Evolutionary conservation across 2,888 invertebrate species (phyloP), one percentile per base, ranked within the genome.

Genomic region (Tricholauxania praeusta): DNA sequence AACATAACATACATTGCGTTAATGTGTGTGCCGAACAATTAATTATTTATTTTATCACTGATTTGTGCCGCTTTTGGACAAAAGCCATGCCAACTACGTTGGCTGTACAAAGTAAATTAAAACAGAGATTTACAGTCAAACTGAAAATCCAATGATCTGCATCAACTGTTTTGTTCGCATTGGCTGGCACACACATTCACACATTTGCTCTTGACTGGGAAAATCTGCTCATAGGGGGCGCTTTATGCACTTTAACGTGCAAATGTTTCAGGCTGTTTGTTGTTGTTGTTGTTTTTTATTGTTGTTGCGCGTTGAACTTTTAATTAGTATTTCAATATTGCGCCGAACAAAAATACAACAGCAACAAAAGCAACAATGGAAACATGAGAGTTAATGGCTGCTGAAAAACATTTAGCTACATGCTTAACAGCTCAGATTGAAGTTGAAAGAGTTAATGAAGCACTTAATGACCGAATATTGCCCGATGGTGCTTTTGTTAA

Each of bases 261-360:
- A 17, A 57, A 57, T 15, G 17, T 17, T 12, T 10, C 17, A 15
- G 48, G 17, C 15, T 10, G n/a, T 60, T 60, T n/a, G 14, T 39
- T 47, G 59, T 49, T 48, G 19, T 2, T 49, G 28, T 12, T 6
- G 6, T 19, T 62, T 69, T 48, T 49, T 59, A 49, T 48, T 22
- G 28, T 68, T 48, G 47, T 28, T 68, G n/a, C 19, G 12, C 39
- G 60, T 51, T 70, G 62, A 60, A 62, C 62, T 70, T 62, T 70
- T 70, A 70, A 70, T 62, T 70, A 51, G 62, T 70, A 62, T 62
- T 70, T 70, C 52, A 70, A 70, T 70, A 70, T 70, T 75, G 72
- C 47, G 64, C 57, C 70, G 68, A 39, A 62, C 59, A 59, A 59
- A 57, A 57, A 48, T 47, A n/a, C 52, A 66, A 48, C 48, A 65